Evolutionary conservation across 2,888 invertebrate species (phyloP), one percentile per base, ranked within the genome.

Genomic region (Drosophila crucigera): DNA sequence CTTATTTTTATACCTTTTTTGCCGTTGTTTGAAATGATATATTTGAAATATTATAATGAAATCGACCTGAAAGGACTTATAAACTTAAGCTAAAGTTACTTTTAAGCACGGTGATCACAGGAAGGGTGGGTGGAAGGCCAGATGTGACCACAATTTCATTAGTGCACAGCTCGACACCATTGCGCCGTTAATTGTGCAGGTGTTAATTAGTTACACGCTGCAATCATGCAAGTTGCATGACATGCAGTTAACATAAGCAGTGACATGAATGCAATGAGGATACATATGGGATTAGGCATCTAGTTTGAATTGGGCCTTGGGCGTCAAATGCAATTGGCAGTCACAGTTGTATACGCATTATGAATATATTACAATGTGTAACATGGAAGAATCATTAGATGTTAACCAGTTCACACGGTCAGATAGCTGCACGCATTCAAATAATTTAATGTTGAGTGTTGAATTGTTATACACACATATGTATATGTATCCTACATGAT

Each of bases 181-280:
- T 43, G 22, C 5, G 4, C 4, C 22, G 16, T 39, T 39, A 39
- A 39, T 39, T 39, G 39, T 19, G 9, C 19, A 19, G 19, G 4
- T 47, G 47, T 16, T 9, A 47, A 47, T 47, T 47, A 4, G 25
- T 16, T 2, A 9, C 2, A 25, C 7, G 25, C 47, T 9, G 4
- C 47, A 28, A 19, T 25, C 81, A 76, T 80, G 77, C 61, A 80
- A 76, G 63, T 68, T 76, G 35, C 43, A 39, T 28, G 68, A 49
- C 65, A 54, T 47, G n/a, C 58, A 33, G 33, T 28, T 59, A 10
- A 28, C 30, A 55, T 9, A 28, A 7, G 28, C 37, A 53, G 22
- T 31, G 30, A 54, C 55, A 49, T 49, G 63, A 58, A 35, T 62
- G 58, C 47, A 28, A 19, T 39, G 53, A n/a, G 60, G 49, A 61